phyloP scores from a whole-genome alignment of 2,797 vertebrate species.

The Pteronotus mesoamericanus region DNA sequence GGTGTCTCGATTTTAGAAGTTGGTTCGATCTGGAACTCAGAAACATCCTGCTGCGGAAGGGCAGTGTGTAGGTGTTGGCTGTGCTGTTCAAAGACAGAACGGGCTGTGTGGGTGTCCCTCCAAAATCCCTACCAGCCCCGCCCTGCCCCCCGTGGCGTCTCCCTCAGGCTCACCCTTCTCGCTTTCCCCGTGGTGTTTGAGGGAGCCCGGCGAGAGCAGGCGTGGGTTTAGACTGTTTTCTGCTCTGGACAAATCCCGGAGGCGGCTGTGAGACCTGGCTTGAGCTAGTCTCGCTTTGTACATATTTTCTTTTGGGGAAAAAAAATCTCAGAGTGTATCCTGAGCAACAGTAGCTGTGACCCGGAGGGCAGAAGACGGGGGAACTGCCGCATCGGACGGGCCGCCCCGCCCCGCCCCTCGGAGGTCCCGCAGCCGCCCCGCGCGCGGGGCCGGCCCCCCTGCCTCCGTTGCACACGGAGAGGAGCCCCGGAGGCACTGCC shows the following conservation, averaged over 20 bases:
- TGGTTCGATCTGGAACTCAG: neutral
- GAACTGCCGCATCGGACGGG: neutral
- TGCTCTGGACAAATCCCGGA: constrained; percentile 38
- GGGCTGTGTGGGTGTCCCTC: neutral
- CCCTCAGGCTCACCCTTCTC: neutral
- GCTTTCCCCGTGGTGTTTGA: neutral
- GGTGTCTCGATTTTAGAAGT: neutral
- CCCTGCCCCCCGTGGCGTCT: neutral
- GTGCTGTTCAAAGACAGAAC: neutral
- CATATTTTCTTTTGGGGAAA: neutral
- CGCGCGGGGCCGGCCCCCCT: neutral
- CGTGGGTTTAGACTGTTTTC: constrained; percentile 33
- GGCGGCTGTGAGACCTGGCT: neutral
- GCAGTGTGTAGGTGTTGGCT: neutral
- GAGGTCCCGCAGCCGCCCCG: accelerated
- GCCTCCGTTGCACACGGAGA: no score
- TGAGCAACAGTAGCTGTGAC: neutral
- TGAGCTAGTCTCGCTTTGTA: neutral
- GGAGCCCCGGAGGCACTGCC: constrained; percentile 45
- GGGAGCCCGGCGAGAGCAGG: neutral
- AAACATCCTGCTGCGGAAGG: neutral
- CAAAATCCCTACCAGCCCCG: neutral
- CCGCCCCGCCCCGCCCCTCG: neutral
- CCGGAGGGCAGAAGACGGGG: accelerated
- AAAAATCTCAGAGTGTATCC: neutral